phyloP scores from a whole-genome alignment of 1,140 invertebrate species.

The Vanessa tameamea region DNA sequence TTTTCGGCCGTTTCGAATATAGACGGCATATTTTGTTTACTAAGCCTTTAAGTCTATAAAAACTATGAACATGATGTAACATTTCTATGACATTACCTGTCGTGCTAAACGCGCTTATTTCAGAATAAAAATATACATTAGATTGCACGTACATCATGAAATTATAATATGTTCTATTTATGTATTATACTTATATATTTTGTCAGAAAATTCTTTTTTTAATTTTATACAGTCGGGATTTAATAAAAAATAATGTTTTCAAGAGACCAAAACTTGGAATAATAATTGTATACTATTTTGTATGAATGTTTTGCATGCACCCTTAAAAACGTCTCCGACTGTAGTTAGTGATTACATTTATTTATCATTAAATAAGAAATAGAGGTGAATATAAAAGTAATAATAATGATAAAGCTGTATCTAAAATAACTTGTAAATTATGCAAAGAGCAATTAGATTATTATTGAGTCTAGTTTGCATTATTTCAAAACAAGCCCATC shows the following conservation, averaged over 20 bases:
- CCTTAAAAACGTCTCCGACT: background rate
- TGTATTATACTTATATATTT: too few relatives aligned
- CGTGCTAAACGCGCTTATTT: background rate
- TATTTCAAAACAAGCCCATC: slow-evolving; percentile 34
- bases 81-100: slow-evolving; percentile 10
- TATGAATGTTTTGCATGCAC: background rate
- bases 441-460: slow-evolving; percentile 14
- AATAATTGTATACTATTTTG: background rate
- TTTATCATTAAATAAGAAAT: background rate
- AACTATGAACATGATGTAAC: slow-evolving; percentile 16
- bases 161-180: too few relatives aligned
- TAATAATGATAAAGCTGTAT: slow-evolving; percentile 1
- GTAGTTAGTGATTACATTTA: background rate
- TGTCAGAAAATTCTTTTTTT: too few relatives aligned
- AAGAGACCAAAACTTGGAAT: too few relatives aligned
- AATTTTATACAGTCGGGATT: too few relatives aligned
- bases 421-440: slow-evolving; percentile 9
- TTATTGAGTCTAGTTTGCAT: slow-evolving; percentile 20
- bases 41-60: slow-evolving; percentile 1
- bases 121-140: background rate
- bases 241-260: too few relatives aligned
- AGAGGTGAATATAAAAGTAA: background rate
- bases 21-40: background rate
- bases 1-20: slow-evolving; percentile 7
- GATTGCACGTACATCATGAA: background rate